These are phyloP conservation scores for Dermatemys mawii DNA, from an alignment of 2,113 vertebrate species.

Conservation along the genomic window DNA sequence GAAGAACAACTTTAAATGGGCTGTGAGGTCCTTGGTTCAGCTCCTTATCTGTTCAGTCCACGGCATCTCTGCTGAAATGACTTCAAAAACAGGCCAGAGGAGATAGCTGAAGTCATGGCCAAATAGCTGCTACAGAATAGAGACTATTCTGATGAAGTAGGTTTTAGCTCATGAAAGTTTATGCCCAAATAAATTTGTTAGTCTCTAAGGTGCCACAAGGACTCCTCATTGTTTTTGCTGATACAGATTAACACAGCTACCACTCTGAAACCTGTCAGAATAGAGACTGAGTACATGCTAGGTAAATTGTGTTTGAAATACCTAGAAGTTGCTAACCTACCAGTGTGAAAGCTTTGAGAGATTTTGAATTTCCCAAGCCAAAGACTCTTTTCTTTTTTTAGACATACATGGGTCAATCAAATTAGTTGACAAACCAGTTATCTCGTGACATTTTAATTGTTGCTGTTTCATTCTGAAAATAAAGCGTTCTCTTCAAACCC, in stretches of 20 bases:
- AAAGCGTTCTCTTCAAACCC: conserved; percentile 27
- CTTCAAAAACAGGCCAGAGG: conserved; percentile 5
- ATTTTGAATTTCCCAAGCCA: background rate
- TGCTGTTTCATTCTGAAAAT: conserved; percentile 36
- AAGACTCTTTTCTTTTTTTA: background rate
- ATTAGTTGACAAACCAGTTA: conserved; percentile 42
- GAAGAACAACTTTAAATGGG: background rate
- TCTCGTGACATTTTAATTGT: conserved; percentile 64
- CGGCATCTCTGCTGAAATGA: background rate
- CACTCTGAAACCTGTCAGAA: background rate
- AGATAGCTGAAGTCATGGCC: background rate
- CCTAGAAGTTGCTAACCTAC: background rate
- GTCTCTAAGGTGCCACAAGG: too few relatives aligned
- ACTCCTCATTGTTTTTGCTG: too few relatives aligned
- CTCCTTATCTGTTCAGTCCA: background rate
- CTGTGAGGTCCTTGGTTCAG: background rate
- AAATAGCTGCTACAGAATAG: background rate
- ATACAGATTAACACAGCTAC: too few relatives aligned
- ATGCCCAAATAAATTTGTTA: too few relatives aligned
- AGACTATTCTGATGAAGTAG: background rate
- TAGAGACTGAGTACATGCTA: background rate
- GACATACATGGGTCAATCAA: conserved; percentile 42
- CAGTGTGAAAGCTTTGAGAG: background rate
- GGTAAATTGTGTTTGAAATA: background rate
- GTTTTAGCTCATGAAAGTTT: too few relatives aligned